Percentiles rank a stretch among this genome's conserved stretches.
Evolutionary conservation across 2,797 vertebrate species (phyloP).

Genomic region (Podarcis siculus): DNA sequence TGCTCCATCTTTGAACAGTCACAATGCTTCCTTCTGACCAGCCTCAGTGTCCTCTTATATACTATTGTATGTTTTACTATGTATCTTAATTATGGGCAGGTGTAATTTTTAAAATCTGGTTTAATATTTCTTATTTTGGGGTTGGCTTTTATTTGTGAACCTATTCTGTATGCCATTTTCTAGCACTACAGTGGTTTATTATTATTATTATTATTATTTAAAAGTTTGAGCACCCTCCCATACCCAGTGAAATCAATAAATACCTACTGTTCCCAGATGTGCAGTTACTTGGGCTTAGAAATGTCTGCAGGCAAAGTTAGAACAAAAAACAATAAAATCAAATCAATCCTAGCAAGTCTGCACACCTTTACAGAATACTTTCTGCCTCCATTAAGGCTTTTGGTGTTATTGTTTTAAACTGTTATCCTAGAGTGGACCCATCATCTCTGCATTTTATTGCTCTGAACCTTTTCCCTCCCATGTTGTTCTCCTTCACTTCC

Average conservation of each 20-base stretch:
- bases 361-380: constrained; percentile 61
- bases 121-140: no score
- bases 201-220: not conserved
- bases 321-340: constrained; percentile 48
- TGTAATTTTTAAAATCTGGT: no score
- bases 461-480: constrained; percentile 50
- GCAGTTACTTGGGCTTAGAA: constrained; percentile 67
- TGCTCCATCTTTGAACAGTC: constrained; percentile 73
- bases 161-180: constrained; percentile 47
- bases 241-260: constrained; percentile 71
- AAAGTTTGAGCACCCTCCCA: not conserved
- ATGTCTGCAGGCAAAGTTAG: constrained; percentile 71
- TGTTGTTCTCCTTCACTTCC: constrained; percentile 16
- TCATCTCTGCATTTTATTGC: constrained; percentile 51
- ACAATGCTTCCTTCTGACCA: constrained; percentile 59
- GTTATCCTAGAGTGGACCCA: constrained; percentile 27
- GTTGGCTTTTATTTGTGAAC: no score
- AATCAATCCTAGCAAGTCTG: constrained; percentile 47
- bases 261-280: constrained; percentile 73
- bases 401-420: not conserved
- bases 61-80: no score
- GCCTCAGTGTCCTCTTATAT: no score
- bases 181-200: constrained; percentile 46
- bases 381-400: constrained; percentile 42
- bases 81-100: no score